Evolutionary conservation across 2,888 invertebrate genomes (phyloP).

Genomic region (Caenorhabditis afra): DNA sequence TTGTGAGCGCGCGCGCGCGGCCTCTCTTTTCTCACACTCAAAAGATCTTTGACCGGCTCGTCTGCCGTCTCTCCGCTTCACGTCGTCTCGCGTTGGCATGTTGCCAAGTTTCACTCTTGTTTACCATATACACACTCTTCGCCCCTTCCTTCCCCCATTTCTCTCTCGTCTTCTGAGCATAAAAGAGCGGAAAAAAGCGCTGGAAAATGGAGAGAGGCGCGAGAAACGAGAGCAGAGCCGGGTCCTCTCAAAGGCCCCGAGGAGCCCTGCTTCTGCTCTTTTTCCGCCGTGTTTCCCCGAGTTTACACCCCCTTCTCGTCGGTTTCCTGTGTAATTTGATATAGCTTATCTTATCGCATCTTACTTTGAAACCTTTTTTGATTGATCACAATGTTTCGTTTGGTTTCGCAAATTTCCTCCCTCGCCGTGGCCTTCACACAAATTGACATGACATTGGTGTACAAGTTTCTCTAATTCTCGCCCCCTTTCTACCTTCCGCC

Average conservation of each 20-base stretch:
- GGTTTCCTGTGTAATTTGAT: conserved; percentile 24
- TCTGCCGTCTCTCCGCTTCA: neutral
- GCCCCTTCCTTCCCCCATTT: conserved; percentile 12
- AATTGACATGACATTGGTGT: conserved; percentile 21
- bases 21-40: neutral
- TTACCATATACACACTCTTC: conserved; percentile 33
- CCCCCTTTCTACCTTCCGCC: neutral
- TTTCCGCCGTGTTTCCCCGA: neutral
- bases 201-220: conserved; percentile 9
- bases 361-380: conserved; percentile 10
- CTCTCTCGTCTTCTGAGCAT: conserved; percentile 14
- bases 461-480: conserved; percentile 13
- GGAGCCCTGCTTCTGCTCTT: conserved; percentile 17
- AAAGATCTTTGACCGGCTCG: conserved; percentile 14
- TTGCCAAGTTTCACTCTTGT: conserved; percentile 31
- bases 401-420: neutral
- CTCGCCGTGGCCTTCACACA: too few relatives aligned
- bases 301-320: conserved; percentile 5
- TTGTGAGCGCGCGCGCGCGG: neutral
- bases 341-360: conserved; percentile 16
- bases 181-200: conserved; percentile 26
- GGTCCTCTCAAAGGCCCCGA: conserved; percentile 9
- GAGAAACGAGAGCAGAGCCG: conserved; percentile 10
- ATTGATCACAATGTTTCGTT: too few relatives aligned
- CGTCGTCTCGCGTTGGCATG: conserved; percentile 21